phyloP scores from a whole-genome alignment of 2,888 invertebrate species.

The Suillia variegata region DNA sequence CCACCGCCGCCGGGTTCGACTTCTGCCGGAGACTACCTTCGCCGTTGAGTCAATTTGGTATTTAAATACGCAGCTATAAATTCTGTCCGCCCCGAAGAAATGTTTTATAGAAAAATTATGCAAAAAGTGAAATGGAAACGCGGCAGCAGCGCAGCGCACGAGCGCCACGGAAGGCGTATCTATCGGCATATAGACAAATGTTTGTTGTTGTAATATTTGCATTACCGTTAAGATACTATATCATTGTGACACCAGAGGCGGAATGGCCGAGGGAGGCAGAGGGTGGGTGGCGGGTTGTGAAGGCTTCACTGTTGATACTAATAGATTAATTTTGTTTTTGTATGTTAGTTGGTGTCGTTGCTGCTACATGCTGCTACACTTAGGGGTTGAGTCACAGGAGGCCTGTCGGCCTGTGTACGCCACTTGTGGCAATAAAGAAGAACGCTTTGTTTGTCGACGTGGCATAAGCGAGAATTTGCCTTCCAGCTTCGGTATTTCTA shows the following conservation, averaged over 20 bases:
- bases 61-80: not conserved
- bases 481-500: not conserved
- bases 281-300: not conserved
- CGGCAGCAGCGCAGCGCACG: not conserved
- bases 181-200: too few species aligned
- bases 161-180: not conserved
- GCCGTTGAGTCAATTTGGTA: not conserved
- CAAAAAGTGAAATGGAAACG: not conserved
- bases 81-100: not conserved
- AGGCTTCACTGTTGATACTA: not conserved
- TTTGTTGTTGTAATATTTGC: not conserved
- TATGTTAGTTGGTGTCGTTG: too few species aligned
- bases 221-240: not conserved
- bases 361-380: not conserved
- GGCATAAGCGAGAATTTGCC: constrained; percentile 9
- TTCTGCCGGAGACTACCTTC: not conserved
- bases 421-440: constrained; percentile 17
- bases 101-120: constrained; percentile 9
- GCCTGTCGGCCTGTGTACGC: too few species aligned
- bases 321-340: constrained; percentile 8
- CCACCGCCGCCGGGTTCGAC: too few species aligned
- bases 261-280: not conserved
- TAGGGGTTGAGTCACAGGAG: not conserved
- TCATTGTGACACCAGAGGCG: not conserved
- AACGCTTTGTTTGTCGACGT: constrained; percentile 1